Base-by-base conservation (phyloP, 2,113 vertebrate genomes). In the Callithrix jacchus region DNA sequence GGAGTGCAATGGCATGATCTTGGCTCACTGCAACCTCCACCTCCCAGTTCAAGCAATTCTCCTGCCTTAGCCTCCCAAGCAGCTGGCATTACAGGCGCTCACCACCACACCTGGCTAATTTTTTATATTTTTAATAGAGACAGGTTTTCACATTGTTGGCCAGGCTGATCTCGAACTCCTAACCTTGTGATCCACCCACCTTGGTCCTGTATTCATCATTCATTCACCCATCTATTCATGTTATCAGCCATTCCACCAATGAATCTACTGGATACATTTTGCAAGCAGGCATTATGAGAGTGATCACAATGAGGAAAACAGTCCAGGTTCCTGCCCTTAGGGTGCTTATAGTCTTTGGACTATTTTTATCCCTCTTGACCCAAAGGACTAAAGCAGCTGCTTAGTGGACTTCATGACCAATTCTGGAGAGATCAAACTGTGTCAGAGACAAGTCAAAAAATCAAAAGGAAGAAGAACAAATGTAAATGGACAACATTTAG, bases 181-280 rank as follows among this genome's bases (percentile, higher is more conserved):
- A 16, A 52, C 16, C 16, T 52, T 17, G 52, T 52, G 52, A 52
- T 52, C 52, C 17, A 5, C 52, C 52, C 14, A 52, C 52, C 16
- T 16, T 4, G 2, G 6, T 14, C 5, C 4, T 9, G 12, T 11
- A 56, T 2, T 2, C 45, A 37, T 37, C 58, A 45, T n/a, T 13
- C 30, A 73, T 40, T 21, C 35, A 32, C 4, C 23, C 4, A 27
- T 0, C 61, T 64, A 32, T 64, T 64, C 61, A 64, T 3, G 27
- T 64, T 27, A 30, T n/a, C 32, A 81, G 56, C 61, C 84, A 18
- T 74, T 68, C 18, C 70, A 37, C 32, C 66, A 79, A 1, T 25
- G 73, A 42, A 42, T 73, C 61, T 35, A 5, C 18, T 18, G n/a
- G 64, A 27, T 40, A 9, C 21, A 6, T 47, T 86, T 94, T 82